Evolutionary conservation across 2,888 invertebrate genomes (phyloP).

Genomic region (Antitype chi): DNA sequence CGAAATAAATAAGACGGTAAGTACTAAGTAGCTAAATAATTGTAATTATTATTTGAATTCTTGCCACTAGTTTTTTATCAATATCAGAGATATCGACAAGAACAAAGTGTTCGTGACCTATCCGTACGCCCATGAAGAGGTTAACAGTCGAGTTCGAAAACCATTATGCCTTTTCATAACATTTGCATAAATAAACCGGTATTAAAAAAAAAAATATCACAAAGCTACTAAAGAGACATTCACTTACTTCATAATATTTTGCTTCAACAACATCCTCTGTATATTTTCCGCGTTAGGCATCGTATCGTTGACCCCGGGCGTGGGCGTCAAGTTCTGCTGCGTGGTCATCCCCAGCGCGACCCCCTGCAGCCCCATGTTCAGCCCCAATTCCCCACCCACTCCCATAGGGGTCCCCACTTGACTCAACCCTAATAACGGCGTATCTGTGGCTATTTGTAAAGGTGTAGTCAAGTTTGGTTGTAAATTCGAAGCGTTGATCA

Average conservation of each 20-base stretch:
- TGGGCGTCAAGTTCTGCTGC: conserved; percentile 76
- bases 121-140: no score
- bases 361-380: conserved; percentile 71
- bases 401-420: conserved; percentile 84
- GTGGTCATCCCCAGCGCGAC: conserved; percentile 68
- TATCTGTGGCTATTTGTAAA: conserved; percentile 85
- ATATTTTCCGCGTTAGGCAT: conserved; percentile 86
- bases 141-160: no score
- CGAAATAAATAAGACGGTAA: not conserved
- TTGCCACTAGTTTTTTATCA: no score
- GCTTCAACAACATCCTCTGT: conserved; percentile 88
- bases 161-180: no score
- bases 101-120: no score
- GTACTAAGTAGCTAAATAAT: not conserved
- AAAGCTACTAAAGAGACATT: no score
- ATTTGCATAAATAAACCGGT: no score
- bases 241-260: conserved; percentile 89
- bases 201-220: no score
- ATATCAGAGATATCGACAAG: no score
- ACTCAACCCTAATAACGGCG: conserved; percentile 80
- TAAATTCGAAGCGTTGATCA: conserved; percentile 70
- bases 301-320: conserved; percentile 73
- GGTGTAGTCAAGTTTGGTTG: conserved; percentile 83
- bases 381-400: conserved; percentile 78
- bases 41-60: not conserved